Conservation (phyloP, 2,113 vertebrate species). For the Perognathus longimembris region DNA sequence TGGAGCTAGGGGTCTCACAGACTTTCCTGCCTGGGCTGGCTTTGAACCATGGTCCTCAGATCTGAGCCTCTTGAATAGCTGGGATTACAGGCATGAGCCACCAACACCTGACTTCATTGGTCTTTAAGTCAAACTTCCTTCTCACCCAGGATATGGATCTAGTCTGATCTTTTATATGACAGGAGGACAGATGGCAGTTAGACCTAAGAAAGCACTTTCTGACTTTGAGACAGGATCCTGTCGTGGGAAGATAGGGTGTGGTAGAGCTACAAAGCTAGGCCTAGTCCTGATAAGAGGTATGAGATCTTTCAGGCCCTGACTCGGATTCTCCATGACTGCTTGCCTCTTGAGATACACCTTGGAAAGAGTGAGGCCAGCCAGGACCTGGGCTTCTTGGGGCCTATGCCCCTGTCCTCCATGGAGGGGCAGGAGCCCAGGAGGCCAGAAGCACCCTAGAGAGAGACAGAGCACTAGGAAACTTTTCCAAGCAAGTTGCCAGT, state of each 20-base stretch:
- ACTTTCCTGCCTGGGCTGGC: no score
- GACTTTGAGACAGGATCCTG: rapidly evolving
- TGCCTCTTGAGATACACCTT: not conserved
- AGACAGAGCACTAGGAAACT: constrained; percentile 29
- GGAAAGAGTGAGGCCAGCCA: constrained; percentile 65
- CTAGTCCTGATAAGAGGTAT: not conserved
- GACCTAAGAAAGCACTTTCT: not conserved
- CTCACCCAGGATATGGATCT: not conserved
- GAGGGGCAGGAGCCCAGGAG: not conserved
- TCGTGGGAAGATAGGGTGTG: no score
- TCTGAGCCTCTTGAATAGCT: no score
- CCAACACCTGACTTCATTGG: no score
- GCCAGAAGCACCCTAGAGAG: not conserved
- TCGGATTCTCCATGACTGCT: not conserved
- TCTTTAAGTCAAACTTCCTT: not conserved
- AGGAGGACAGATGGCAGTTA: not conserved
- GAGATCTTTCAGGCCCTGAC: not conserved
- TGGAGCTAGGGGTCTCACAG: no score
- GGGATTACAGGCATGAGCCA: no score
- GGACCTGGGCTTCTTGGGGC: not conserved
- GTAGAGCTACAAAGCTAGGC: not conserved
- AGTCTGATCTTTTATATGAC: not conserved
- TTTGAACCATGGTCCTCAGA: no score
- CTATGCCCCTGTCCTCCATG: rapidly evolving
- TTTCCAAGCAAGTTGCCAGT: constrained; percentile 58